A percentile compares a stretch with the other conserved stretches of the same genome.
These are phyloP conservation scores for Amphilophus citrinellus DNA, from an alignment of 2,113 vertebrate species.

Conservation along the genomic window DNA sequence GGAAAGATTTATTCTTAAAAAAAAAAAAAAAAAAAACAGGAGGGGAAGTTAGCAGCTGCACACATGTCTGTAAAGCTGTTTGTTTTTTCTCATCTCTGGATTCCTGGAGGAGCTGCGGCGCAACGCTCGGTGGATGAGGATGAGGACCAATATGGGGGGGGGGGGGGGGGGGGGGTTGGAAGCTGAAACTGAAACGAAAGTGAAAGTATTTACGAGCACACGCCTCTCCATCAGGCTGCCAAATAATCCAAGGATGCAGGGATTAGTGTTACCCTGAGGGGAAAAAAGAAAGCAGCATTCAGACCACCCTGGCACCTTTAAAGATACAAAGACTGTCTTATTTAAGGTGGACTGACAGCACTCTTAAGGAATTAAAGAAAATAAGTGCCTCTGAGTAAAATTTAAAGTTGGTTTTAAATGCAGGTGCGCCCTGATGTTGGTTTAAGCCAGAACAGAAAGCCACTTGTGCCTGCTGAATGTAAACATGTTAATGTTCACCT, in stretches of 20 bases:
- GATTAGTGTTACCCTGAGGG: constrained; percentile 15
- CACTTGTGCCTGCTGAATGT: constrained; percentile 7
- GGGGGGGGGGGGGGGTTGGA: not conserved
- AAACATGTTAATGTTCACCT: constrained; percentile 31
- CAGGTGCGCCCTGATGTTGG: not conserved
- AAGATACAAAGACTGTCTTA: not conserved
- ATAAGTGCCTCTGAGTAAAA: not conserved
- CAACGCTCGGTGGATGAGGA: constrained; percentile 20
- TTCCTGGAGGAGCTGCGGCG: not conserved
- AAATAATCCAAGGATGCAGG: not conserved
- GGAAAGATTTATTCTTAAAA: not conserved
- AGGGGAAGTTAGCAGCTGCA: not conserved
- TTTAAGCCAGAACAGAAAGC: not conserved
- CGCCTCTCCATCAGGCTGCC: not conserved
- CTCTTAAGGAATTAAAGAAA: accelerated
- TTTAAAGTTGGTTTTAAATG: not conserved
- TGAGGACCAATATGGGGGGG: not conserved
- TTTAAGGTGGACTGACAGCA: not conserved
- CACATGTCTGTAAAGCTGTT: not conserved
- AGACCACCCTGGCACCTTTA: not conserved
- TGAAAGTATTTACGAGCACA: constrained; percentile 10
- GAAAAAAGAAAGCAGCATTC: constrained; percentile 22
- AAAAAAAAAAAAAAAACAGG: not conserved
- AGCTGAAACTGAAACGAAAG: not conserved
- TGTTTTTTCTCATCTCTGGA: not conserved